These are phyloP conservation scores for Cetoscarus ocellatus DNA, from an alignment of 2,797 vertebrate species.

Conservation along the genomic window DNA sequence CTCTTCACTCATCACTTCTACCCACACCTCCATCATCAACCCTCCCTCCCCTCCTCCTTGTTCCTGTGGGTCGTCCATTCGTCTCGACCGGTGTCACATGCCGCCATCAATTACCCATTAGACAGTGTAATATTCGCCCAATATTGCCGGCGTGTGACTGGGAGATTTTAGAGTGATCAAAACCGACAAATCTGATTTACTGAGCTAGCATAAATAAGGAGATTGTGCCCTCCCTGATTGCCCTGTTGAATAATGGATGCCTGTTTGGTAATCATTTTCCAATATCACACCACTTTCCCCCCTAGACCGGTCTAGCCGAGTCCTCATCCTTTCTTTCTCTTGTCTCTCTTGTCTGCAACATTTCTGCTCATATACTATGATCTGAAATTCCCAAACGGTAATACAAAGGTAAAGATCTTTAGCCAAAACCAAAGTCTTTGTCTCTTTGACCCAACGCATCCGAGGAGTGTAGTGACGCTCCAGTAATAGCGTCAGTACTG, in stretches of 20 bases:
- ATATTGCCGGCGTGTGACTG: constrained; percentile 82
- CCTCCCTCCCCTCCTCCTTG: not conserved
- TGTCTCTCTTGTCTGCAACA: not conserved
- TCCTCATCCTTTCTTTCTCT: constrained; percentile 15
- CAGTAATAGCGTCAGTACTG: constrained; percentile 26
- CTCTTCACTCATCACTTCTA: constrained; percentile 33
- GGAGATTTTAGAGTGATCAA: constrained; percentile 85
- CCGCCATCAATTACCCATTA: constrained; percentile 85
- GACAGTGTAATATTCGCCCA: constrained; percentile 83
- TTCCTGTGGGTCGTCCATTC: constrained; percentile 65
- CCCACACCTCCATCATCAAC: constrained; percentile 12
- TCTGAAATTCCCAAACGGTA: constrained; percentile 25
- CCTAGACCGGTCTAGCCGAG: constrained; percentile 44
- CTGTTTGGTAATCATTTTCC: constrained; percentile 87
- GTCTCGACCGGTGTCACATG: constrained; percentile 78
- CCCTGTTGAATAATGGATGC: constrained; percentile 87
- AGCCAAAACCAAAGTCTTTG: not conserved
- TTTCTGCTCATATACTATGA: constrained; percentile 3
- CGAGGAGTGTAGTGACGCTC: constrained; percentile 19
- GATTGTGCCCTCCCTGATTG: constrained; percentile 80
- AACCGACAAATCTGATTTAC: constrained; percentile 88
- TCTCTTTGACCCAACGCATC: constrained; percentile 34
- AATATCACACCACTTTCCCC: constrained; percentile 77
- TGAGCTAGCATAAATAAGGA: constrained; percentile 85
- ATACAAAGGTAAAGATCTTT: not conserved